Evolutionary conservation across 2,888 invertebrate species (phyloP), one percentile per base, ranked within the genome.

Genomic region (Cepaea hortensis): DNA sequence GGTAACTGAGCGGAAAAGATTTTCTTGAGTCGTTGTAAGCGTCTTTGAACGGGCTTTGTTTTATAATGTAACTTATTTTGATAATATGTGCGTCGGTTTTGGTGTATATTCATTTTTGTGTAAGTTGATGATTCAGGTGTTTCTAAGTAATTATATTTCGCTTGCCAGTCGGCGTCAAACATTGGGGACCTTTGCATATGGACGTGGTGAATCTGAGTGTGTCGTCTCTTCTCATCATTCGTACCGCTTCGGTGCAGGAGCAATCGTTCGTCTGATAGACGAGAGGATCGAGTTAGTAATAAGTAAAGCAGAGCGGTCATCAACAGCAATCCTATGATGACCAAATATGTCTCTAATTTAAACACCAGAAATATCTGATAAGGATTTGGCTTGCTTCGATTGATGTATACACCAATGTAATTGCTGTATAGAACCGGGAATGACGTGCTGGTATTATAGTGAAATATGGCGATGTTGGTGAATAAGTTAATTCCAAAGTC

Each of bases 381-480:
- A 48, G 48, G 81, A 50, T 70, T 20, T 1, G 68, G 68, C n/a
- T 70, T 68, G 11, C 68, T 50, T 13, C 50, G 9, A 3, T 72
- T 61, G 18, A 82, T 72, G 72, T 82, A 82, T 4, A 55, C 72
- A 13, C 82, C 82, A 20, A 72, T 35, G 13, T 50, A 70, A 55
- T 82, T 72, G 15, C 9, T 82, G 23, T 82, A 72, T 20, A 72
- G 3, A 3, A 82, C 82, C 11, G 82, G 82, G 18, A 72, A 82
- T 15, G 72, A 70, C 6, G 65, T 72, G 3, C 50, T 50, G 23
- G 18, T 11, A 35, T 82, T 73, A 55, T 72, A 55, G 13, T 23
- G 50, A 55, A 50, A 72, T 7, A 61, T 23, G 6, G 82, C 70
- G 20, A 50, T 82, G 20, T 55, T 82, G 20, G 70, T 50, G 72